Evolutionary conservation across 2,797 vertebrate genomes (phyloP).

Genomic region (Anguilla pacifica): DNA sequence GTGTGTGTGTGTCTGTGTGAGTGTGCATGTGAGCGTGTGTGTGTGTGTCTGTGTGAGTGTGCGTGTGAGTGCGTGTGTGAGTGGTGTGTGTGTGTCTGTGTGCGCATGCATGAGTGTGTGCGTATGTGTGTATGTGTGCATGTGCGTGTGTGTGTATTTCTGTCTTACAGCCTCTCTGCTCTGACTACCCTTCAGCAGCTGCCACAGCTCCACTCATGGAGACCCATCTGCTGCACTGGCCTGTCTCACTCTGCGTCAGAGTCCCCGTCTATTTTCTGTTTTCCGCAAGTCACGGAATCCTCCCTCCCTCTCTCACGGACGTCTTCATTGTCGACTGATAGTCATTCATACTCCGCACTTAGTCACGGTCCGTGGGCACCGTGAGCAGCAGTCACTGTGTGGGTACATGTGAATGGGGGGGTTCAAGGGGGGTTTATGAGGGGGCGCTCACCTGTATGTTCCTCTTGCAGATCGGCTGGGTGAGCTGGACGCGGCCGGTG

Average conservation of each 20-base stretch:
- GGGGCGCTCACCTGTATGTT: slow-evolving; percentile 83
- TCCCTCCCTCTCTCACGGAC: background rate
- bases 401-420: background rate
- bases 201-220: background rate
- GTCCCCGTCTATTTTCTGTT: background rate
- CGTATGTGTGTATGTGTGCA: slow-evolving; percentile 5
- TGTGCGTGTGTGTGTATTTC: background rate
- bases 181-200: background rate
- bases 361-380: background rate
- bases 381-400: background rate
- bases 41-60: background rate
- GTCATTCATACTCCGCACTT: background rate
- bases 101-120: background rate
- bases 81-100: background rate
- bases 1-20: slow-evolving; percentile 5
- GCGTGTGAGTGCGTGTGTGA: background rate
- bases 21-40: slow-evolving; percentile 1
- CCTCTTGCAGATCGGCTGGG: slow-evolving; percentile 89
- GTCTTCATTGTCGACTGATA: background rate
- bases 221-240: slow-evolving; percentile 10
- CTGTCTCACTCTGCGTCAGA: background rate
- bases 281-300: background rate
- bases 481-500: slow-evolving; percentile 89
- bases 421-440: background rate
- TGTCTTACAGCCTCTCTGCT: background rate